phyloP scores from a whole-genome alignment of 2,113 vertebrate species.

The Perognathus longimembris region DNA sequence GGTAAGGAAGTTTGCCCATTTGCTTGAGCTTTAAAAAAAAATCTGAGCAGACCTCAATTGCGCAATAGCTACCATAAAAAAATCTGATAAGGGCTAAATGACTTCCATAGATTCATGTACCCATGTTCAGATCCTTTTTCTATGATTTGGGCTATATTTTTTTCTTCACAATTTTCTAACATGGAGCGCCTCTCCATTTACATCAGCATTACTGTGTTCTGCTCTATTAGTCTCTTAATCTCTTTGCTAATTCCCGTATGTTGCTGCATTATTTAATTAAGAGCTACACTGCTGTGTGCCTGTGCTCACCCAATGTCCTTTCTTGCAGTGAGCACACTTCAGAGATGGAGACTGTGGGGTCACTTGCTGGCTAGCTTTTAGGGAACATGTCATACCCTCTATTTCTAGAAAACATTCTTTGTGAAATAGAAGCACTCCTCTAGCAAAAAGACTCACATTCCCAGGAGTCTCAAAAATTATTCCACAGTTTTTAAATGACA shows the following conservation, averaged over 20 bases:
- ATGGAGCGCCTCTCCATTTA: constrained; percentile 59
- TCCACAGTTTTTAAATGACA: background rate
- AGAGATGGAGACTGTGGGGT: background rate
- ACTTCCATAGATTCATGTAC: background rate
- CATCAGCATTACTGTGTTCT: constrained; percentile 71
- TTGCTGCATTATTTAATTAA: constrained; percentile 80
- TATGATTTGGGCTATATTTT: background rate
- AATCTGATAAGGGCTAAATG: background rate
- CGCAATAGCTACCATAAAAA: background rate
- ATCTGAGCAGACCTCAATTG: background rate
- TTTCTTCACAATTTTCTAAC: constrained; percentile 41
- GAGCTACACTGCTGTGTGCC: constrained; percentile 46
- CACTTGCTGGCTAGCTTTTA: background rate
- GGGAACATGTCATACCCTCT: background rate
- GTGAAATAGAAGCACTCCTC: background rate
- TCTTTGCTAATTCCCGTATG: constrained; percentile 81
- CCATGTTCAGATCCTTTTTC: background rate
- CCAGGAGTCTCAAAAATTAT: background rate
- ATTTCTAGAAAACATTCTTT: background rate
- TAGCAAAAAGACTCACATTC: background rate
- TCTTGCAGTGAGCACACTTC: constrained; percentile 7
- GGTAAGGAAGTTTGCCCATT: background rate
- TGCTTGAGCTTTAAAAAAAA: background rate
- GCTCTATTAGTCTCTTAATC: constrained; percentile 81
- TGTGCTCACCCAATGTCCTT: constrained; percentile 6